phyloP scores from a whole-genome alignment of 2,113 vertebrate species.

The Ptychochromis oligacanthus region DNA sequence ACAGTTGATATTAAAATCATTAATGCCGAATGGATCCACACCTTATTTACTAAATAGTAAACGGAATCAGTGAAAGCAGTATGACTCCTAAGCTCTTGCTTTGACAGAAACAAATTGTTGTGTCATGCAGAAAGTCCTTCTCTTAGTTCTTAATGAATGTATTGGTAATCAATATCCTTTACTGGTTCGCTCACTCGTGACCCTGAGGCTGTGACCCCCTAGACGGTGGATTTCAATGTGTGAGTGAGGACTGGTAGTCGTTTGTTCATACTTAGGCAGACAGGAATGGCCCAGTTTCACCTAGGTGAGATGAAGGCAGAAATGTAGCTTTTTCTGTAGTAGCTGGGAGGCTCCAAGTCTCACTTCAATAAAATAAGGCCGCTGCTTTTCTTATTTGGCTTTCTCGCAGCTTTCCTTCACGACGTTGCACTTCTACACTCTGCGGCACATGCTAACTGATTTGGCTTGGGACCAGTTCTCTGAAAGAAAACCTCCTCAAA shows the following conservation, averaged over 20 bases:
- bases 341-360: not conserved
- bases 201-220: slow-evolving; percentile 46
- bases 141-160: slow-evolving; percentile 66
- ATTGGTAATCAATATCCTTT: slow-evolving; percentile 67
- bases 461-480: slow-evolving; percentile 14
- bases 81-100: slow-evolving; percentile 46
- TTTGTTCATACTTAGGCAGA: slow-evolving; percentile 31
- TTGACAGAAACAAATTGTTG: slow-evolving; percentile 59
- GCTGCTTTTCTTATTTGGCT: not conserved
- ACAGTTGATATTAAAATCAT: not conserved
- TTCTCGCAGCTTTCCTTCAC: not conserved
- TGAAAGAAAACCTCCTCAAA: slow-evolving; percentile 41
- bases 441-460: slow-evolving; percentile 4
- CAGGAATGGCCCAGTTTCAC: slow-evolving; percentile 35
- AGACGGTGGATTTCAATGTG: slow-evolving; percentile 30
- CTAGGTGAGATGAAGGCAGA: slow-evolving; percentile 22
- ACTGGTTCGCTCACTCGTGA: slow-evolving; percentile 46
- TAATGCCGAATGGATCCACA: not conserved
- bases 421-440: not conserved
- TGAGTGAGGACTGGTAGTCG: slow-evolving; percentile 19
- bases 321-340: not conserved
- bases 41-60: slow-evolving; percentile 26
- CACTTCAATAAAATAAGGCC: not conserved
- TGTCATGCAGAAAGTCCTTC: slow-evolving; percentile 38
- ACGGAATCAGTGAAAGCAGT: slow-evolving; percentile 31